These are phyloP conservation scores for Dolichallabes microphthalmus DNA, from an alignment of 2,113 vertebrate species.

Conservation along the genomic window DNA sequence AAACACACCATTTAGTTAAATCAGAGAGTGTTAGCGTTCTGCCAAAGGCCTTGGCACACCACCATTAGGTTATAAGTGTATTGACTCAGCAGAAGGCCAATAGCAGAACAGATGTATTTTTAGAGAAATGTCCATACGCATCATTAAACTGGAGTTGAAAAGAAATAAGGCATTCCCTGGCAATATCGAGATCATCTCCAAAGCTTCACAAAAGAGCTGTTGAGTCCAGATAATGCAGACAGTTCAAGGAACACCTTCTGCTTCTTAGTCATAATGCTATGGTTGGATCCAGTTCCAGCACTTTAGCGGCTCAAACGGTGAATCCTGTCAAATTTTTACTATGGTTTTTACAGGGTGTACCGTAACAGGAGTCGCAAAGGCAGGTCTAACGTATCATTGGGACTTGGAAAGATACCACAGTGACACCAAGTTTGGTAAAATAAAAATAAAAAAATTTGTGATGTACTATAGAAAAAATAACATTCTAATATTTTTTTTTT, in stretches of 20 bases:
- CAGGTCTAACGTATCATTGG: too few relatives aligned
- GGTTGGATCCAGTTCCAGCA: neutral
- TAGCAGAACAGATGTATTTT: constrained; percentile 24
- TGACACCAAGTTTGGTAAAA: too few relatives aligned
- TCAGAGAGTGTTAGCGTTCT: constrained; percentile 11
- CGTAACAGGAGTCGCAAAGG: too few relatives aligned
- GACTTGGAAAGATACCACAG: too few relatives aligned
- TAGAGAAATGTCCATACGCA: constrained; percentile 16
- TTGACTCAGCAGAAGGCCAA: constrained; percentile 23
- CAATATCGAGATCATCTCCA: constrained; percentile 2
- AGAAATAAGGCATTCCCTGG: neutral
- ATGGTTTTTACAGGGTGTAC: too few relatives aligned
- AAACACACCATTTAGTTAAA: constrained; percentile 38
- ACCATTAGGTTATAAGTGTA: constrained; percentile 27
- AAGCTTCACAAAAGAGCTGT: neutral
- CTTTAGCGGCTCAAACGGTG: neutral
- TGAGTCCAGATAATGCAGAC: neutral
- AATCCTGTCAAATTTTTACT: neutral
- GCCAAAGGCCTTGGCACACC: constrained; percentile 34
- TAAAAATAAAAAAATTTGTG: too few relatives aligned
- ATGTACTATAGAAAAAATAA: too few relatives aligned
- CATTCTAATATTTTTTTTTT: too few relatives aligned
- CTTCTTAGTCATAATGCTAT: neutral
- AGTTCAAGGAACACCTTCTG: neutral
- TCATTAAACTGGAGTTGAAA: constrained; percentile 25